phyloP scores from a whole-genome alignment of 2,888 invertebrate genomes.

The Pachydiplax longipennis region DNA sequence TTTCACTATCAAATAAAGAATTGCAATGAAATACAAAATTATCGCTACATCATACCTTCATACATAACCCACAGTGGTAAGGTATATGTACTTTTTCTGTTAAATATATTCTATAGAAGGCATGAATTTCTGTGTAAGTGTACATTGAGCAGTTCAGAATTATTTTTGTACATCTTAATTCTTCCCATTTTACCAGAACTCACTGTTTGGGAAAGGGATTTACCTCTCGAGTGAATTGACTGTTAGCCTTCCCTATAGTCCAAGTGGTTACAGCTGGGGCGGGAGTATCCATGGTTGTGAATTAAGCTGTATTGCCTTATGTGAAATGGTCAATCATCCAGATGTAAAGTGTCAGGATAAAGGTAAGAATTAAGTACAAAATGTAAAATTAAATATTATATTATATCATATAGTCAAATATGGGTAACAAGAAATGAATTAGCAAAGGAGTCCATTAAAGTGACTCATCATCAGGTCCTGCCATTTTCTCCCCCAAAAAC shows the following conservation, averaged over 20 bases:
- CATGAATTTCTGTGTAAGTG: not conserved
- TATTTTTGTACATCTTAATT: not conserved
- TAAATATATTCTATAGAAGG: too few relatives aligned
- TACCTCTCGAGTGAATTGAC: constrained; percentile 78
- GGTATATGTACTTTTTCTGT: too few relatives aligned
- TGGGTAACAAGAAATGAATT: too few relatives aligned
- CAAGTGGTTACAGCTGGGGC: constrained; percentile 77
- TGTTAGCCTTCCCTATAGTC: constrained; percentile 75
- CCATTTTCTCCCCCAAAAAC: too few relatives aligned
- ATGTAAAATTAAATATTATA: too few relatives aligned
- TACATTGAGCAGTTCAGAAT: not conserved
- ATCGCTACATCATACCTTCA: too few relatives aligned
- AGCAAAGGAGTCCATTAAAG: too few relatives aligned
- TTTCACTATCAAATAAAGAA: too few relatives aligned
- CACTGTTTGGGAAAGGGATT: constrained; percentile 75
- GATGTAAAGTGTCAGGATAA: constrained; percentile 61
- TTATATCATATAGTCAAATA: too few relatives aligned
- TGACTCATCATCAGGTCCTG: too few relatives aligned
- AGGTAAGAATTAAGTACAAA: not conserved
- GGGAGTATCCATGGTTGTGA: constrained; percentile 78
- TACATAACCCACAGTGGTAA: too few relatives aligned
- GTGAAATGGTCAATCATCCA: constrained; percentile 79
- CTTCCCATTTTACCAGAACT: constrained; percentile 61
- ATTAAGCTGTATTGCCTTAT: constrained; percentile 78
- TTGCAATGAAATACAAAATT: too few relatives aligned